Evolutionary conservation across 1,140 invertebrate genomes (phyloP).

Genomic region (Calephelis nemesis): DNA sequence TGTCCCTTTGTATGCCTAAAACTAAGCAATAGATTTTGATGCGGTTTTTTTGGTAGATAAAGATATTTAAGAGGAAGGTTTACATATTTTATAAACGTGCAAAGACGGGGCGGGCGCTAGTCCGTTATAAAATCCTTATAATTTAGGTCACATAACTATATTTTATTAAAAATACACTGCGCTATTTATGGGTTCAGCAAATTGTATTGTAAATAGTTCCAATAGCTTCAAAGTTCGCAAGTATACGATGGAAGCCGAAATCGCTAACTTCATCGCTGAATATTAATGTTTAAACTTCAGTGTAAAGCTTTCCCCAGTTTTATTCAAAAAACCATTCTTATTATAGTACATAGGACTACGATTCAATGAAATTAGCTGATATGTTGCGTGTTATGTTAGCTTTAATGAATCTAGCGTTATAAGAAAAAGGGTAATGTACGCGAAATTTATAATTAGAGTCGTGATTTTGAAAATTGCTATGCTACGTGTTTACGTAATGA

Average conservation of each 20-base stretch:
- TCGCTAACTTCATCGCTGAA: conserved; percentile 11
- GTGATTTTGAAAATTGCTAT: conserved; percentile 4
- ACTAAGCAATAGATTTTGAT: too few relatives aligned
- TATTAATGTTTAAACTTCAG: conserved; percentile 16
- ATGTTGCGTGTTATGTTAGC: not conserved
- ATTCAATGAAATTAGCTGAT: not conserved
- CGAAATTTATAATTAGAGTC: not conserved
- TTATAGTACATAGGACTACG: not conserved
- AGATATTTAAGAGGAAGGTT: too few relatives aligned
- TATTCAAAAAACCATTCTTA: conserved; percentile 5
- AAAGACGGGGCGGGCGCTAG: too few relatives aligned
- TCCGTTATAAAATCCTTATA: too few relatives aligned
- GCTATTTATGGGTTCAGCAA: conserved; percentile 11
- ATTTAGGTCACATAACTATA: too few relatives aligned
- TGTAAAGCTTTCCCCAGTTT: not conserved
- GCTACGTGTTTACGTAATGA: conserved; percentile 3
- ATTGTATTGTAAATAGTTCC: conserved; percentile 15
- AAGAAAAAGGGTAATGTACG: not conserved
- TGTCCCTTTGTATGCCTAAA: too few relatives aligned
- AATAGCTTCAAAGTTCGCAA: not conserved
- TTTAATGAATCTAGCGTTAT: not conserved
- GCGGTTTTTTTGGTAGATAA: too few relatives aligned
- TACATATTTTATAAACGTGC: too few relatives aligned
- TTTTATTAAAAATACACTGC: too few relatives aligned
- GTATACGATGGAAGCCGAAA: conserved; percentile 1